Percentiles rank a stretch among this genome's conserved stretches.
phyloP scores from a whole-genome alignment of 2,113 vertebrate species.

The Thomomys bottae region DNA sequence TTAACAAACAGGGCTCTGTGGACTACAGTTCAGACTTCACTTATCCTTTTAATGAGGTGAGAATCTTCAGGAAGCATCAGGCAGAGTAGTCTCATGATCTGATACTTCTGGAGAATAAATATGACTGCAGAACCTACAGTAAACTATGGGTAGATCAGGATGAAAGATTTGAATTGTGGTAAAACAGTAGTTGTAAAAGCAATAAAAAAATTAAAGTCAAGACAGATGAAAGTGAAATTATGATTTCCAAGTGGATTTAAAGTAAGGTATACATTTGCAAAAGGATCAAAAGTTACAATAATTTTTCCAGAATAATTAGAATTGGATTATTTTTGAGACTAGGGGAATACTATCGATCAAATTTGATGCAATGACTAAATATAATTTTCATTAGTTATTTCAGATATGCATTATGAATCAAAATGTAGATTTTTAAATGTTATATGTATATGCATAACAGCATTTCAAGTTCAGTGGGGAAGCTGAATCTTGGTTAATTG shows the following conservation, averaged over 20 bases:
- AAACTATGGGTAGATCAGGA: background rate
- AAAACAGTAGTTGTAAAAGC: background rate
- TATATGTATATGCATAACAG: background rate
- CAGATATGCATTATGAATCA: background rate
- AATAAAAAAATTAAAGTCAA: background rate
- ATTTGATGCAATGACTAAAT: background rate
- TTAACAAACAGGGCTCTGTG: background rate
- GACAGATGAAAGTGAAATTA: background rate
- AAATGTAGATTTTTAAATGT: background rate
- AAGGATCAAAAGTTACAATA: background rate
- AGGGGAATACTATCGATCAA: background rate
- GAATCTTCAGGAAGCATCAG: background rate
- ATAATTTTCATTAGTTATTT: background rate
- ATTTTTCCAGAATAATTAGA: background rate
- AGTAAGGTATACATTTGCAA: background rate
- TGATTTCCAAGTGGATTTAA: background rate
- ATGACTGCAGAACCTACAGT: background rate
- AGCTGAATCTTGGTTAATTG: background rate
- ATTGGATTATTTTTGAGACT: background rate
- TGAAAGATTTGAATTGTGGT: fast-evolving
- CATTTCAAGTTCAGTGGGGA: background rate
- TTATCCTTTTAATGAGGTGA: background rate
- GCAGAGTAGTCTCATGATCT: background rate
- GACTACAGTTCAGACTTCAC: background rate
- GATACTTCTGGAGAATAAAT: background rate